These are phyloP conservation scores for Falco novaeseelandiae DNA, from an alignment of 2,797 vertebrate species.

Conservation along the genomic window DNA sequence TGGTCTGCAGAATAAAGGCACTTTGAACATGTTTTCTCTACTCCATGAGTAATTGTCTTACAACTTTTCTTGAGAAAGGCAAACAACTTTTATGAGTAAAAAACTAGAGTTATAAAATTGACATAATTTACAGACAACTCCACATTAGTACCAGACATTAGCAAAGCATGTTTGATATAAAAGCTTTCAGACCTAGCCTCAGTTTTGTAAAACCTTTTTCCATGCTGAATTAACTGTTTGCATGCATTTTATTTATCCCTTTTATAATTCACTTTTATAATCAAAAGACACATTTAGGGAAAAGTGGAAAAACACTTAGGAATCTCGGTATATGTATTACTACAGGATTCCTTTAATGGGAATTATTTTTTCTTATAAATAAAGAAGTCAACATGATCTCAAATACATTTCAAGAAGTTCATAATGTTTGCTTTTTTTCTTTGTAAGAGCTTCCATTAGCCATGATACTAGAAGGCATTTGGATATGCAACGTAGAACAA, in stretches of 20 bases:
- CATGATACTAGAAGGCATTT: background rate
- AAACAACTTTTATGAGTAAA: conserved; percentile 69
- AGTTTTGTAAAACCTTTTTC: conserved; percentile 36
- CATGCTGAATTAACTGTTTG: conserved; percentile 30
- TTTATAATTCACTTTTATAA: conserved; percentile 2
- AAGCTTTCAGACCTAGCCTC: conserved; percentile 51
- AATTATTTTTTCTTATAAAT: conserved; percentile 4
- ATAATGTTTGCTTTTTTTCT: background rate
- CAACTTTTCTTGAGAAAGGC: conserved; percentile 58
- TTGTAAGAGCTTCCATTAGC: background rate
- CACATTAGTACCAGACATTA: conserved; percentile 63
- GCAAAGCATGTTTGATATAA: conserved; percentile 58
- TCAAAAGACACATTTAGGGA: background rate
- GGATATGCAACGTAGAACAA: conserved; percentile 15
- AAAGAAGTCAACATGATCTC: background rate
- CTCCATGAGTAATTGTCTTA: conserved; percentile 42
- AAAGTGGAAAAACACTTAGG: background rate
- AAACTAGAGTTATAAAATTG: conserved; percentile 73
- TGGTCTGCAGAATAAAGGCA: conserved; percentile 69
- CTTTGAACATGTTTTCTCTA: conserved; percentile 39
- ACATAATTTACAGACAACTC: conserved; percentile 75
- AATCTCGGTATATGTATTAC: background rate
- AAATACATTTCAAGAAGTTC: background rate
- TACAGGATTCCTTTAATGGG: background rate
- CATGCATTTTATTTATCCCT: conserved; percentile 24